Evolutionary conservation across 2,888 invertebrate species (phyloP).

Genomic region (Erebia epiphron): DNA sequence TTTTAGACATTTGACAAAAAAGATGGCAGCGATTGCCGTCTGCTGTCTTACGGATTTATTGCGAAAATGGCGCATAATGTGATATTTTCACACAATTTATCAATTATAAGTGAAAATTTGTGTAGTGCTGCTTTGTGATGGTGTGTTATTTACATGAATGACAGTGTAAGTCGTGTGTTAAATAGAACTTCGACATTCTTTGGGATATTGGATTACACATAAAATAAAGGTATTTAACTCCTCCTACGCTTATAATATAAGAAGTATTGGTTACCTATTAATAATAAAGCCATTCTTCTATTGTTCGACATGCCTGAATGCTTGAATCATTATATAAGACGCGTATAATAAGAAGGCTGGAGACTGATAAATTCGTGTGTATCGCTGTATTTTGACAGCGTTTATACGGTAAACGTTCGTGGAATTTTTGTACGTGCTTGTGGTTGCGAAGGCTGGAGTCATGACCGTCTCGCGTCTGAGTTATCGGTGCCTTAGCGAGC

Average conservation of each 20-base stretch:
- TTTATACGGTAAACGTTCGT: slow-evolving; percentile 45
- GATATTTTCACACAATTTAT: slow-evolving; percentile 77
- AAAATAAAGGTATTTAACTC: slow-evolving; percentile 78
- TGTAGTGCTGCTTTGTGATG: slow-evolving; percentile 80
- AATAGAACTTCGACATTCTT: slow-evolving; percentile 75
- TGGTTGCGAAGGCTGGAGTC: slow-evolving; percentile 44
- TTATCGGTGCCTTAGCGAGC: slow-evolving; percentile 48
- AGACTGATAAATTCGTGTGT: slow-evolving; percentile 32
- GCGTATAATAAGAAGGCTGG: slow-evolving; percentile 47
- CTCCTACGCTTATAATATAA: slow-evolving; percentile 66
- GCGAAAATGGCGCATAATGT: slow-evolving; percentile 81
- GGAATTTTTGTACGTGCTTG: slow-evolving; percentile 53
- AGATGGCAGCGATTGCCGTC: slow-evolving; percentile 82
- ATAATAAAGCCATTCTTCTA: slow-evolving; percentile 20
- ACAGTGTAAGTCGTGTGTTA: slow-evolving; percentile 77
- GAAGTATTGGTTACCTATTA: slow-evolving; percentile 27
- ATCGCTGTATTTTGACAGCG: slow-evolving; percentile 42
- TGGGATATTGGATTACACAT: slow-evolving; percentile 82
- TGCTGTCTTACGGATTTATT: slow-evolving; percentile 78
- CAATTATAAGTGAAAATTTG: slow-evolving; percentile 77
- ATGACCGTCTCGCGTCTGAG: slow-evolving; percentile 45
- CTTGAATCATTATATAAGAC: slow-evolving; percentile 71
- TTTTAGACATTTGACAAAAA: slow-evolving; percentile 83
- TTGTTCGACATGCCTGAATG: slow-evolving; percentile 12
- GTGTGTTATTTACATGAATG: slow-evolving; percentile 74